phyloP scores from a whole-genome alignment of 2,113 vertebrate genomes.

The Indicator indicator region DNA sequence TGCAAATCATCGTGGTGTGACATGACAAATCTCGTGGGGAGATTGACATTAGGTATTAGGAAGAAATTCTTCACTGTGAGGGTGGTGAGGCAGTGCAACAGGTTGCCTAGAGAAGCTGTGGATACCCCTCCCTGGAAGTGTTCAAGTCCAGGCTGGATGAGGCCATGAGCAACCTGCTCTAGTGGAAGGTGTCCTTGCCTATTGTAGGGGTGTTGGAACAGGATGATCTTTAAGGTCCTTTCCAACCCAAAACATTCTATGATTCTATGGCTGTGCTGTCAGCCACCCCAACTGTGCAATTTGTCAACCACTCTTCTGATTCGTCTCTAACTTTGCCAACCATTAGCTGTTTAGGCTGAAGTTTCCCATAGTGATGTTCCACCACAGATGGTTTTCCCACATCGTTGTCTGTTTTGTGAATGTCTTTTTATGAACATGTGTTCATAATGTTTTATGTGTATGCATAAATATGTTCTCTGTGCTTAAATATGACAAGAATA shows the following conservation, averaged over 20 bases:
- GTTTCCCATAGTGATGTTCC: neutral
- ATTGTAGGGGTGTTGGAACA: too few species aligned
- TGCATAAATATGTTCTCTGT: neutral
- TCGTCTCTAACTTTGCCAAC: neutral
- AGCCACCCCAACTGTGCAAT: neutral
- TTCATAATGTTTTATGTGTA: neutral
- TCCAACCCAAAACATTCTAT: too few species aligned
- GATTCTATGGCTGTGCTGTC: neutral
- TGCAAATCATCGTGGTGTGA: neutral
- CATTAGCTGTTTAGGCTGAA: neutral
- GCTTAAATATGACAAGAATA: neutral
- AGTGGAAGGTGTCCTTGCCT: too few species aligned
- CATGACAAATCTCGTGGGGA: too few species aligned
- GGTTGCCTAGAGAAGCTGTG: too few species aligned
- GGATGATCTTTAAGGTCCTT: too few species aligned
- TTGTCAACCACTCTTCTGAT: neutral
- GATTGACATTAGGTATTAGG: too few species aligned
- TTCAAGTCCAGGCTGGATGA: too few species aligned
- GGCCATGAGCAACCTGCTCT: too few species aligned
- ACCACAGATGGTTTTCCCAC: constrained; percentile 1
- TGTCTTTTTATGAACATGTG: neutral
- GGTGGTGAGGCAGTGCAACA: too few species aligned
- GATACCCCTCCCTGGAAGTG: too few species aligned
- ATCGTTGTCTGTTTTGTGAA: neutral
- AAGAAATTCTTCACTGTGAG: too few species aligned